A percentile compares a stretch with the other conserved stretches of the same genome.
Conservation (phyloP, 2,888 invertebrate genomes). For the Rhabditoides inermis region DNA sequence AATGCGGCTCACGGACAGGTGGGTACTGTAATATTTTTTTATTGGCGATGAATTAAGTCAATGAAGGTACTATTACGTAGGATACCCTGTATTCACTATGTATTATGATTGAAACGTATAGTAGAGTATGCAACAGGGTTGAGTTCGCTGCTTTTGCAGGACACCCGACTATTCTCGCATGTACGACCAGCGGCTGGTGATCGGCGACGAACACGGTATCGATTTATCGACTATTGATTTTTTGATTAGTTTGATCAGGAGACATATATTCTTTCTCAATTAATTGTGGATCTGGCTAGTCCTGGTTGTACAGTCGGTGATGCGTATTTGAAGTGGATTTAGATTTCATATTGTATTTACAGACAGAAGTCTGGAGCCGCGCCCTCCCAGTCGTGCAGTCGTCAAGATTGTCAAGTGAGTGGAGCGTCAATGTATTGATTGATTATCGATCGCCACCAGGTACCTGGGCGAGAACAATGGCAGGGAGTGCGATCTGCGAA, state of each 20-base stretch:
- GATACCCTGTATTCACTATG: too few relatives aligned
- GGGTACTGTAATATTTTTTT: too few relatives aligned
- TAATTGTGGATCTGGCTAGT: background rate
- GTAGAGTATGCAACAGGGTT: too few relatives aligned
- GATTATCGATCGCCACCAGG: slow-evolving; percentile 19
- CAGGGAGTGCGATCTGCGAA: slow-evolving; percentile 64
- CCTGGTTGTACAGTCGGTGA: too few relatives aligned
- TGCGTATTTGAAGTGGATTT: too few relatives aligned
- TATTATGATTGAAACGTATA: background rate
- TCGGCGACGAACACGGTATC: background rate
- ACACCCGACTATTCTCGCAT: background rate
- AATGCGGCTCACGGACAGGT: background rate
- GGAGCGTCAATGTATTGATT: background rate
- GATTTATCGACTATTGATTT: too few relatives aligned
- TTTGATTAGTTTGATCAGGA: too few relatives aligned
- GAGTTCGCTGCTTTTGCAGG: background rate
- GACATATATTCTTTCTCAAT: slow-evolving; percentile 1
- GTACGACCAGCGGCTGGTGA: background rate
- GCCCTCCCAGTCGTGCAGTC: slow-evolving; percentile 3
- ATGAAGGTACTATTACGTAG: too few relatives aligned
- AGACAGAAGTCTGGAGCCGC: slow-evolving; percentile 1
- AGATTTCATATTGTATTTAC: too few relatives aligned
- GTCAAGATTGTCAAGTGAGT: background rate
- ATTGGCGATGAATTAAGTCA: too few relatives aligned
- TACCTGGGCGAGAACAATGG: slow-evolving; percentile 56